A percentile compares a stretch with the other conserved stretches of the same genome.
Evolutionary conservation across 37 sponge, comb jelly and placozoan genomes (phyloP).

Genomic region (Theonella swinhoei): DNA sequence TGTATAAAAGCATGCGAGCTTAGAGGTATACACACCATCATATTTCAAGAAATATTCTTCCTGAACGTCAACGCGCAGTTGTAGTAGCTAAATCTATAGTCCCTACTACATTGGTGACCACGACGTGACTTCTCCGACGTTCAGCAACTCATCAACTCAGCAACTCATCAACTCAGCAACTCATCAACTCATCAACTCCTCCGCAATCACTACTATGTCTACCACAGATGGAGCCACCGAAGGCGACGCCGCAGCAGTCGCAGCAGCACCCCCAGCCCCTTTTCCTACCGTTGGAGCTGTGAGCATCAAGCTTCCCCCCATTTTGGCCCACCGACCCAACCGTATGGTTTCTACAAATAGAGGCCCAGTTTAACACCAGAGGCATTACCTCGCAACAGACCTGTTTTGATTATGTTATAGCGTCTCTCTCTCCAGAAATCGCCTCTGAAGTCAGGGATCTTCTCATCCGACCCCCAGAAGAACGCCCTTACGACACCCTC

Average conservation of each 20-base stretch:
- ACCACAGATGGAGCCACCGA: background rate
- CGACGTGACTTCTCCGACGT: too few relatives aligned
- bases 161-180: background rate
- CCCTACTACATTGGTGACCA: constrained; percentile 50
- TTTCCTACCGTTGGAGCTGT: constrained; percentile 24
- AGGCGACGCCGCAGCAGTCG: background rate
- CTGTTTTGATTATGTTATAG: too few relatives aligned
- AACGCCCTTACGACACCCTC: constrained; percentile 49
- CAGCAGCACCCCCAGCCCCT: background rate
- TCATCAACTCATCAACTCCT: background rate
- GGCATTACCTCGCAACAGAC: constrained; percentile 46
- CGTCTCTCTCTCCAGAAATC: constrained; percentile 45
- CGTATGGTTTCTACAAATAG: constrained; percentile 74
- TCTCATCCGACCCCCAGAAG: too few relatives aligned
- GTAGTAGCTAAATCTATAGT: too few relatives aligned
- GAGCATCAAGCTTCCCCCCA: constrained; percentile 55
- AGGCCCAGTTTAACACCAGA: constrained; percentile 66
- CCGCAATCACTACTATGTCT: background rate
- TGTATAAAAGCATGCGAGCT: too few relatives aligned
- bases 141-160: too few relatives aligned
- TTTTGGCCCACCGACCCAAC: constrained; percentile 72
- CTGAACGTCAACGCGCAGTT: too few relatives aligned
- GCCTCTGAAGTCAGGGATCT: too few relatives aligned
- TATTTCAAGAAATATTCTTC: too few relatives aligned
- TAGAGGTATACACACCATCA: too few relatives aligned